phyloP scores from a whole-genome alignment of 2,888 invertebrate species.

The Hyposoter didymator region DNA sequence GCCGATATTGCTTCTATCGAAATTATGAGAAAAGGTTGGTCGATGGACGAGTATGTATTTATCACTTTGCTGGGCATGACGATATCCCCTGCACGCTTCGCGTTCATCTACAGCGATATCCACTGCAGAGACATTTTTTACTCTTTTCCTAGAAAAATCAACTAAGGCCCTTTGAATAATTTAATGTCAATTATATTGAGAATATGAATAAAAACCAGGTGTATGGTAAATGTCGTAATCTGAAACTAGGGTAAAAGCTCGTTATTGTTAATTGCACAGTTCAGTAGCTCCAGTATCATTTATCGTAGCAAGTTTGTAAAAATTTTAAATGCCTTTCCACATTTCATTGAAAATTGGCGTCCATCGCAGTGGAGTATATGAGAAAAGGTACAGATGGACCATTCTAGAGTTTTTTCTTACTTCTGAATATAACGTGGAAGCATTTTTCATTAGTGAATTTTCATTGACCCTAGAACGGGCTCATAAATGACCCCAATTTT shows the following conservation, averaged over 20 bases:
- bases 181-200: not conserved
- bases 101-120: not conserved
- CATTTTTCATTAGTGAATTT: not conserved
- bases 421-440: not conserved
- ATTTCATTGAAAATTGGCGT: not conserved
- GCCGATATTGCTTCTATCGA: slow-evolving; percentile 51
- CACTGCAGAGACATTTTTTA: not conserved
- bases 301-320: not conserved
- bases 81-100: slow-evolving; percentile 4
- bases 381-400: not conserved
- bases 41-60: slow-evolving; percentile 26
- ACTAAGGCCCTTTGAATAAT: not conserved
- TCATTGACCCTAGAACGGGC: not conserved
- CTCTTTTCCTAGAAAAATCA: not conserved
- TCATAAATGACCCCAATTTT: no score
- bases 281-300: not conserved
- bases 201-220: not conserved
- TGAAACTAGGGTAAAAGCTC: not conserved
- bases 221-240: not conserved
- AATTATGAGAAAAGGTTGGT: slow-evolving; percentile 51
- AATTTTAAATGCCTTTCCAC: not conserved
- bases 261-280: not conserved
- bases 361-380: not conserved
- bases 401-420: not conserved
- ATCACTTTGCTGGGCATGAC: slow-evolving; percentile 14